Evolutionary conservation across 2,888 invertebrate genomes (phyloP).

Genomic region (Metalampra italica): DNA sequence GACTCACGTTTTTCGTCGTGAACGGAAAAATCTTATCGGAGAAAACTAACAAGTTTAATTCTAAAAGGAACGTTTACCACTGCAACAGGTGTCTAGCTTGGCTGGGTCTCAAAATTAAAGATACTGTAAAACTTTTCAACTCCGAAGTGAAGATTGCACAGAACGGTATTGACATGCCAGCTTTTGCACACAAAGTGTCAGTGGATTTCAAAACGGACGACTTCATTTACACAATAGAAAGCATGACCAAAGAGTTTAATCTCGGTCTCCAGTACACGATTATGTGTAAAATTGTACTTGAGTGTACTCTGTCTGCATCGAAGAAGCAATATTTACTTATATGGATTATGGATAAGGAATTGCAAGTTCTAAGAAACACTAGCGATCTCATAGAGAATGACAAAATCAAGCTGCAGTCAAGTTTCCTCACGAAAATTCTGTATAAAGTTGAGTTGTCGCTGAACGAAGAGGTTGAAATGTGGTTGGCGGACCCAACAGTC

Average conservation of each 20-base stretch:
- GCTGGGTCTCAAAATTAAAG: conserved; percentile 72
- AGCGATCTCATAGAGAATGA: conserved; percentile 38
- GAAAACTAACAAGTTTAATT: conserved; percentile 64
- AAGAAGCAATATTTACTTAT: conserved; percentile 75
- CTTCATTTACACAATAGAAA: conserved; percentile 73
- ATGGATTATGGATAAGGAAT: conserved; percentile 80
- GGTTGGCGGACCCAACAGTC: conserved; percentile 75
- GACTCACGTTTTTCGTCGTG: conserved; percentile 75
- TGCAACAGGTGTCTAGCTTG: conserved; percentile 79
- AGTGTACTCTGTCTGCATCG: conserved; percentile 57
- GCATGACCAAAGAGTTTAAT: conserved; percentile 67
- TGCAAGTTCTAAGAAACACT: conserved; percentile 66
- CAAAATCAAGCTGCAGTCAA: conserved; percentile 55
- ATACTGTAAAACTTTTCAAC: conserved; percentile 75
- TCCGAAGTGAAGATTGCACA: conserved; percentile 71
- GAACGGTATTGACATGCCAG: conserved; percentile 32
- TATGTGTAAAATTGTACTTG: conserved; percentile 76
- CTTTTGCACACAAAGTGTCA: conserved; percentile 41
- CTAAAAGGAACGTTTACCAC: conserved; percentile 62
- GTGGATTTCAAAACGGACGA: conserved; percentile 59
- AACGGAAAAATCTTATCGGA: conserved; percentile 56
- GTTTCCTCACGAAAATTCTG: conserved; percentile 76
- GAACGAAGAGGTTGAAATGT: conserved; percentile 66
- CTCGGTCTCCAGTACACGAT: conserved; percentile 68
- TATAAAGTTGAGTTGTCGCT: conserved; percentile 68